These are phyloP conservation scores for Crenuchus spilurus DNA, from an alignment of 2,797 vertebrate genomes.

Conservation along the genomic window DNA sequence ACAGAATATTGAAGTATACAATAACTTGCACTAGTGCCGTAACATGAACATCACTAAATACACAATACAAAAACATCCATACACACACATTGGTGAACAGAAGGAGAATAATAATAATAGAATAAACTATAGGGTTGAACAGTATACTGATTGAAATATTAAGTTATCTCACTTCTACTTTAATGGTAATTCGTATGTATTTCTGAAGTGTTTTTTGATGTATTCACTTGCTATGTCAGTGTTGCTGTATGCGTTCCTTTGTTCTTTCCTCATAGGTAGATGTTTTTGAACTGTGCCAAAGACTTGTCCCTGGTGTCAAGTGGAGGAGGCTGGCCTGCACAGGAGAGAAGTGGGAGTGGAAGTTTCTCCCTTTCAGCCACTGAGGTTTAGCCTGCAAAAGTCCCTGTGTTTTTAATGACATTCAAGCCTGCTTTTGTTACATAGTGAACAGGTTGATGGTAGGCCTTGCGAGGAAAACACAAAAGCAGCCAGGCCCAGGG, in stretches of 20 bases:
- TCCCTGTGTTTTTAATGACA: slow-evolving; percentile 23
- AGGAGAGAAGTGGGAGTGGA: neutral
- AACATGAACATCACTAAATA: no score
- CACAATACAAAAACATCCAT: no score
- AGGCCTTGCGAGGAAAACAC: slow-evolving; percentile 19
- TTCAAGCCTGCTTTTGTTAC: slow-evolving; percentile 19
- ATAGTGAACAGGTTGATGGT: slow-evolving; percentile 18
- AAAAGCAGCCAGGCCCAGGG: slow-evolving; percentile 34
- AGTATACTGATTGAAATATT: no score
- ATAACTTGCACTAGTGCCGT: no score
- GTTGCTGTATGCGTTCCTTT: neutral
- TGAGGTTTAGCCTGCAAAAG: slow-evolving; percentile 5
- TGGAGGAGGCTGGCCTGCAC: neutral
- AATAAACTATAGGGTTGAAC: no score
- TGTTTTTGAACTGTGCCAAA: neutral
- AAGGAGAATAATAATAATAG: no score
- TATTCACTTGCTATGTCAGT: neutral
- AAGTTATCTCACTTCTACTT: no score
- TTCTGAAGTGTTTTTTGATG: no score
- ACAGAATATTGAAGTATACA: no score
- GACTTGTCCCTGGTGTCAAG: neutral
- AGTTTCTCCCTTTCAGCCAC: slow-evolving; percentile 3
- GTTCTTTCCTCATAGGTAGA: slow-evolving; percentile 6
- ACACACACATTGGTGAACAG: no score
- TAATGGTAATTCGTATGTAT: no score